These are phyloP conservation scores for Tetragonula carbonaria DNA, from an alignment of 2,888 invertebrate species.

Conservation along the genomic window DNA sequence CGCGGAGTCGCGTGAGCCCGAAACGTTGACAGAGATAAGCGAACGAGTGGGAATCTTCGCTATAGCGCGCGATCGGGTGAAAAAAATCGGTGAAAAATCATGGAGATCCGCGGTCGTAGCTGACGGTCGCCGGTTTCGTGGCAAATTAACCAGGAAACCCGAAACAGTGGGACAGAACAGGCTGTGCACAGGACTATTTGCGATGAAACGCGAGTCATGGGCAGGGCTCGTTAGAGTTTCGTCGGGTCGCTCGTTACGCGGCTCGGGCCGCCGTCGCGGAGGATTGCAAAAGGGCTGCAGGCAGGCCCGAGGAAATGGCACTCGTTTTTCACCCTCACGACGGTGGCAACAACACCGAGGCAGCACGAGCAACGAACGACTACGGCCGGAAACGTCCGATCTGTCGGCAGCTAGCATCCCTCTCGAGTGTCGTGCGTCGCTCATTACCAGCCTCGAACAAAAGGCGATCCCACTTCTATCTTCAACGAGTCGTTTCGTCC, in stretches of 20 bases:
- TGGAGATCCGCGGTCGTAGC: slow-evolving; percentile 19
- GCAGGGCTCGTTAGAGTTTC: slow-evolving; percentile 71
- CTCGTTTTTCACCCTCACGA: slow-evolving; percentile 53
- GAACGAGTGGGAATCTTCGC: background rate
- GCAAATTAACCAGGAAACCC: slow-evolving; percentile 61
- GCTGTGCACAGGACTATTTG: slow-evolving; percentile 49
- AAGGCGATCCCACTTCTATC: slow-evolving; percentile 63
- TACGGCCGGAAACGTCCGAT: slow-evolving; percentile 62
- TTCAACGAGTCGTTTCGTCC: slow-evolving; percentile 34
- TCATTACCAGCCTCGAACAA: slow-evolving; percentile 70
- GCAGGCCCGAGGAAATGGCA: slow-evolving; percentile 44
- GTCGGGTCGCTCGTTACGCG: slow-evolving; percentile 68
- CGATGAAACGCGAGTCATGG: slow-evolving; percentile 66
- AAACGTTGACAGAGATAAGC: no score
- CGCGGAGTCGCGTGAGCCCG: no score
- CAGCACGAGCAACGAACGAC: background rate
- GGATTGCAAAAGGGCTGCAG: slow-evolving; percentile 54
- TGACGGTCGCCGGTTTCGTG: slow-evolving; percentile 34
- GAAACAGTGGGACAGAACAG: background rate
- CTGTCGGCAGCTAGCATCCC: slow-evolving; percentile 60
- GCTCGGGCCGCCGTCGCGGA: slow-evolving; percentile 37
- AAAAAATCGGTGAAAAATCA: slow-evolving; percentile 44
- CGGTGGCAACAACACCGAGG: slow-evolving; percentile 20
- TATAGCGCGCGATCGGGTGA: slow-evolving; percentile 24
- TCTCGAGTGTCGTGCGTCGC: slow-evolving; percentile 66